Evolutionary conservation across 1,140 invertebrate species (phyloP).

Genomic region (Drosophila persimilis): DNA sequence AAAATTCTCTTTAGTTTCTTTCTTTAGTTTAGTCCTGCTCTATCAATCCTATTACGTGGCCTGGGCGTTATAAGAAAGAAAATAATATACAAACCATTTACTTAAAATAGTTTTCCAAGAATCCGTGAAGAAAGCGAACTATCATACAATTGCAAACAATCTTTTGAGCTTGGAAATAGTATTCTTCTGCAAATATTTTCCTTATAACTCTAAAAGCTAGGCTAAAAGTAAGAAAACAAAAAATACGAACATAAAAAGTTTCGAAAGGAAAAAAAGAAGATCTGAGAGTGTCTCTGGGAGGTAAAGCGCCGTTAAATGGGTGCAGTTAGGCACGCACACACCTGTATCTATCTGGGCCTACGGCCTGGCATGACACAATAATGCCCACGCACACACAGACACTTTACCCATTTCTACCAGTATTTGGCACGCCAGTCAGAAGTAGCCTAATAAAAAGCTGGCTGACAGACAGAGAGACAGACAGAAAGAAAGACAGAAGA

Average conservation of each 20-base stretch:
- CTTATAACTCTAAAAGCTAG: no score
- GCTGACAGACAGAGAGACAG: constrained; percentile 45
- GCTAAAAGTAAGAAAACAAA: constrained; percentile 5
- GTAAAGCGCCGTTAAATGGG: constrained; percentile 68
- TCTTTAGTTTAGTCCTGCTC: no score
- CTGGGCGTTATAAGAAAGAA: no score
- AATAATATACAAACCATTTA: no score
- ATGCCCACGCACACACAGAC: constrained; percentile 40
- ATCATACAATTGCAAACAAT: no score
- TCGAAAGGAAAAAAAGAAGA: constrained; percentile 19
- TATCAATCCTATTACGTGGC: no score
- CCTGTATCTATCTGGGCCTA: constrained; percentile 4
- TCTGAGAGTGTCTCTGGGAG: constrained; percentile 33
- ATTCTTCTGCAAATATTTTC: no score
- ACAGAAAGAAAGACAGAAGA: not conserved
- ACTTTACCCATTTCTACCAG: constrained; percentile 39
- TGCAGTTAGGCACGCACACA: constrained; percentile 55
- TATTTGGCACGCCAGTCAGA: constrained; percentile 63
- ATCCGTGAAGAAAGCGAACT: no score
- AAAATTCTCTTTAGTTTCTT: no score
- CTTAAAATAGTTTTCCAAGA: no score
- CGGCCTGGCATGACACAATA: constrained; percentile 42
- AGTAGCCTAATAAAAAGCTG: constrained; percentile 75
- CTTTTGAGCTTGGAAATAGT: not conserved
- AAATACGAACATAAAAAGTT: constrained; percentile 6